phyloP scores from a whole-genome alignment of 2,113 vertebrate species.

The Ancistrus triradiatus region DNA sequence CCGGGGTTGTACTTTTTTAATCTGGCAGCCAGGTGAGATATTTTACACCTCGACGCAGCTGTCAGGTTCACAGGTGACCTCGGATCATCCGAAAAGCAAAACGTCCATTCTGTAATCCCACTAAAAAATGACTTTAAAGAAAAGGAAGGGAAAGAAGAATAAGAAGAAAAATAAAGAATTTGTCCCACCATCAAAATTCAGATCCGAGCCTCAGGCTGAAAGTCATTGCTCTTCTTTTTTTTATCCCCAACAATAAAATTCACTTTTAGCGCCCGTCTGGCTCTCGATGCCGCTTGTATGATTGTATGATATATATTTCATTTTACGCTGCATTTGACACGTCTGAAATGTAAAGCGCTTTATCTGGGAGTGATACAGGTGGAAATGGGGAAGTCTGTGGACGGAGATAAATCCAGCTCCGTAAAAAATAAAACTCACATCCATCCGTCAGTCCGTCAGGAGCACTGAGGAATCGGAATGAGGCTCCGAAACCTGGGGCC shows the following conservation, averaged over 20 bases:
- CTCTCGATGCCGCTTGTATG: slow-evolving; percentile 16
- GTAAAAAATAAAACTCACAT: slow-evolving; percentile 28
- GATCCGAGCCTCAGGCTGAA: slow-evolving; percentile 29
- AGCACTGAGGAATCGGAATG: slow-evolving; percentile 24
- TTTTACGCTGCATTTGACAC: slow-evolving; percentile 36
- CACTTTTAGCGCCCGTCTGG: slow-evolving; percentile 5
- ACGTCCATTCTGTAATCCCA: no score
- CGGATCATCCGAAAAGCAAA: background rate
- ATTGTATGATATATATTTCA: slow-evolving; percentile 28
- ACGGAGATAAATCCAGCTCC: slow-evolving; percentile 30
- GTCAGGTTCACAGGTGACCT: background rate
- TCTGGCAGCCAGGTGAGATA: no score
- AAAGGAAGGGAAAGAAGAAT: no score
- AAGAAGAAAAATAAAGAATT: no score
- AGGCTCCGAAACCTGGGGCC: no score
- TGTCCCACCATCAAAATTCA: slow-evolving; percentile 33
- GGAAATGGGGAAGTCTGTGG: slow-evolving; percentile 20
- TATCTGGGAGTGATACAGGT: slow-evolving; percentile 35
- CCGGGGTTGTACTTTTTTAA: no score
- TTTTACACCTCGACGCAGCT: no score
- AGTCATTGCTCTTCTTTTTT: slow-evolving; percentile 12
- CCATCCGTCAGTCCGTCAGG: slow-evolving; percentile 13
- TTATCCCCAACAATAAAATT: slow-evolving; percentile 31
- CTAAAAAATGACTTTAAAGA: no score
- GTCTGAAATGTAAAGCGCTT: slow-evolving; percentile 38